Evolutionary conservation across 2,797 vertebrate species (phyloP).

Genomic region (Hippopotamyrus pictus): DNA sequence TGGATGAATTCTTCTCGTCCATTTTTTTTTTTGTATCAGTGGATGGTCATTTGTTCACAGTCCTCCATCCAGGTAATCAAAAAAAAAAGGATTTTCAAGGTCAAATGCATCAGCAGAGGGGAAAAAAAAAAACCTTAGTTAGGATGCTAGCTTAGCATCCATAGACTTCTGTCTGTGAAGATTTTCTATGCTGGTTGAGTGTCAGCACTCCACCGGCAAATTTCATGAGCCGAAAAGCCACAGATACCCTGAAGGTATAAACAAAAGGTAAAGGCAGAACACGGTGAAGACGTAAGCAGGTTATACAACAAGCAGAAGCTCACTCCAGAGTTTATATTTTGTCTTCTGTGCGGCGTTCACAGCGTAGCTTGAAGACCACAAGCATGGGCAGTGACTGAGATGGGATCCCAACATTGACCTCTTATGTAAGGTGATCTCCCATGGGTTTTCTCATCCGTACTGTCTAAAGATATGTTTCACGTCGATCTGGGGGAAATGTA

Average conservation of each 20-base stretch:
- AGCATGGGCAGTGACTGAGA: background rate
- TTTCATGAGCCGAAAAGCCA: background rate
- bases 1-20: background rate
- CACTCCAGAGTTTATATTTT: background rate
- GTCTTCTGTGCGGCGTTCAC: background rate
- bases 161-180: background rate
- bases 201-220: background rate
- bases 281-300: background rate
- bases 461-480: background rate
- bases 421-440: background rate
- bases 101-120: background rate
- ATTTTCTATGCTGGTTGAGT: background rate
- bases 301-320: background rate
- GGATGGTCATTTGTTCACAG: background rate
- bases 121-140: background rate
- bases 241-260: background rate
- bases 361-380: background rate
- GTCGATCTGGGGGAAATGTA: background rate
- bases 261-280: background rate
- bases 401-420: background rate
- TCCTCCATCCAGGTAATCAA: background rate
- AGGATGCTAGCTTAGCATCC: background rate
- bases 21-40: background rate
- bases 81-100: background rate
- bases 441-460: background rate